These are phyloP conservation scores for Himalopsyche japonica DNA, from an alignment of 2,888 invertebrate genomes.

Conservation along the genomic window DNA sequence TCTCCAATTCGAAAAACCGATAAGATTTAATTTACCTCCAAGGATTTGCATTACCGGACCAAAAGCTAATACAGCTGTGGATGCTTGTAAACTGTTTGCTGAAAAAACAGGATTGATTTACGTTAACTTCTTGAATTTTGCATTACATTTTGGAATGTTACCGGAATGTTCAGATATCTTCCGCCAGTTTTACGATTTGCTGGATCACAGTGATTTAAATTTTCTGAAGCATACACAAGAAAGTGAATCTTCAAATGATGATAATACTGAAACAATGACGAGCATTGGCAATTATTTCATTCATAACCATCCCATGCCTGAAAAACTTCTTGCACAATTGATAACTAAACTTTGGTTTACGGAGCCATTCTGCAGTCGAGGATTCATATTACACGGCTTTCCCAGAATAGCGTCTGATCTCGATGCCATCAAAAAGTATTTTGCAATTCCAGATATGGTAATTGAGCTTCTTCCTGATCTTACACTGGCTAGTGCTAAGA, in stretches of 20 bases:
- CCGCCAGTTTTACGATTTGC: not conserved
- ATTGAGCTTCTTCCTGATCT: slow-evolving; percentile 54
- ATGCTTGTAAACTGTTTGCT: slow-evolving; percentile 55
- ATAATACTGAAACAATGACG: not conserved
- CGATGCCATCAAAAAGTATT: slow-evolving; percentile 55
- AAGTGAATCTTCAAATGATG: not conserved
- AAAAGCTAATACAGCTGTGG: slow-evolving; percentile 60
- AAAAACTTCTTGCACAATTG: slow-evolving; percentile 52
- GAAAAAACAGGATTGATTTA: slow-evolving; percentile 61
- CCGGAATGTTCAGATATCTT: not conserved
- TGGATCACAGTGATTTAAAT: slow-evolving; percentile 4
- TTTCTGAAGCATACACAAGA: not conserved
- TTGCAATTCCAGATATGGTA: slow-evolving; percentile 63
- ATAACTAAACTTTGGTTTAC: slow-evolving; percentile 59
- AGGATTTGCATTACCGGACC: slow-evolving; percentile 64
- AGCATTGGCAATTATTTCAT: slow-evolving; percentile 53
- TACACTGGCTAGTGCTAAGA: slow-evolving; percentile 48
- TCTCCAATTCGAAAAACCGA: slow-evolving; percentile 53
- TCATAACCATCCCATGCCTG: slow-evolving; percentile 53
- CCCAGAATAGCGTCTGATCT: slow-evolving; percentile 62
- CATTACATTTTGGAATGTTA: not conserved
- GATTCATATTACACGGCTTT: slow-evolving; percentile 66
- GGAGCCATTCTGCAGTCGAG: slow-evolving; percentile 54
- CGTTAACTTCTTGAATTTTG: slow-evolving; percentile 53
- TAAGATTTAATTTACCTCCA: slow-evolving; percentile 53